A percentile compares a stretch with the other conserved stretches of the same genome.
Evolutionary conservation across 1,140 invertebrate species (phyloP).

Genomic region (Bombus waltoni): DNA sequence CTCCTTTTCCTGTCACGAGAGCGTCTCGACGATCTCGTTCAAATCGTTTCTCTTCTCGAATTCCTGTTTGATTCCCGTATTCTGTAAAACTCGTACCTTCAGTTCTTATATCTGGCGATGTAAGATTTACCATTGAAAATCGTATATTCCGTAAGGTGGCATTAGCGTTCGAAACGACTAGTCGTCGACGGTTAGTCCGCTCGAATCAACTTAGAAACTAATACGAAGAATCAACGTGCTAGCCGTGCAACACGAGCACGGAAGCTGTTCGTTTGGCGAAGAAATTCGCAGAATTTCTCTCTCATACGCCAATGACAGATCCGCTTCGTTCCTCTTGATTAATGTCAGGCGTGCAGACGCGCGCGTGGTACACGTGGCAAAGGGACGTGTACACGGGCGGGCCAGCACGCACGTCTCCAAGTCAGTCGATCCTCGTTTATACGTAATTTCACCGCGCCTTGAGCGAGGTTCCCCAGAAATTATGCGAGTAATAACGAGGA

Average conservation of each 20-base stretch:
- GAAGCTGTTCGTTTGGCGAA: constrained; percentile 12
- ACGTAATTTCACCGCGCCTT: constrained; percentile 66
- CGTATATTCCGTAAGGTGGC: neutral
- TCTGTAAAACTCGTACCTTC: too few relatives aligned
- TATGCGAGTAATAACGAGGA: constrained; percentile 70
- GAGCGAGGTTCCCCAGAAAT: constrained; percentile 66
- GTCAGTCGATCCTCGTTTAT: constrained; percentile 48
- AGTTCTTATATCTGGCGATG: neutral
- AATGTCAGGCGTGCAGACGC: constrained; percentile 60
- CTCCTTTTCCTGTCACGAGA: too few relatives aligned
- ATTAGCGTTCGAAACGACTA: neutral
- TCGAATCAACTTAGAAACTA: neutral
- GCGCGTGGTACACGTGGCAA: constrained; percentile 25
- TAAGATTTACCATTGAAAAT: neutral
- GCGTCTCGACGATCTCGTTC: too few relatives aligned
- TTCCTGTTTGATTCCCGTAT: neutral
- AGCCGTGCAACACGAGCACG: neutral
- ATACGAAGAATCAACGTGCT: neutral
- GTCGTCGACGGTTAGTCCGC: neutral
- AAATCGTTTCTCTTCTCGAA: neutral
- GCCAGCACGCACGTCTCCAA: constrained; percentile 52
- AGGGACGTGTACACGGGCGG: constrained; percentile 27
- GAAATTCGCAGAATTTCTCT: constrained; percentile 52
- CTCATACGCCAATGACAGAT: constrained; percentile 45
- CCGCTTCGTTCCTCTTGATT: constrained; percentile 56